phyloP scores from a whole-genome alignment of 2,113 vertebrate genomes.

The Sprattus sprattus region DNA sequence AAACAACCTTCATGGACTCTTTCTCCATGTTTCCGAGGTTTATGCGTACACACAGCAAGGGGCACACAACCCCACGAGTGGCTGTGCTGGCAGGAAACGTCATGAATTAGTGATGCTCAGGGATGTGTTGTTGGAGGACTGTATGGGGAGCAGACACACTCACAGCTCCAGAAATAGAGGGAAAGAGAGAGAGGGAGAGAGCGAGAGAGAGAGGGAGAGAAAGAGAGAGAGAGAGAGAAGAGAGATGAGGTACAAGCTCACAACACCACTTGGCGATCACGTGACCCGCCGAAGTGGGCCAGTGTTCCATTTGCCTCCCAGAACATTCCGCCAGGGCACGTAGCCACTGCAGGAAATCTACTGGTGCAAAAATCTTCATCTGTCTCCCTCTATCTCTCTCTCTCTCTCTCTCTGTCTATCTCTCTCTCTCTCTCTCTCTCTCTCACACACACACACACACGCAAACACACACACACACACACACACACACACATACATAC shows the following conservation, averaged over 20 bases:
- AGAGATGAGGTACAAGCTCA: neutral
- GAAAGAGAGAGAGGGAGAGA: neutral
- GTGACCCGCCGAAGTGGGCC: neutral
- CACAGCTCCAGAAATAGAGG: neutral
- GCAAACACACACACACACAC: conserved; percentile 15
- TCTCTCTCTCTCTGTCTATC: neutral
- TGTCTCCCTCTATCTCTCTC: neutral
- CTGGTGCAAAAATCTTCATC: neutral
- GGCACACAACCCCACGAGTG: neutral
- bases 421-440: neutral
- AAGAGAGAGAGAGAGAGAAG: neutral
- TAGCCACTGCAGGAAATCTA: neutral
- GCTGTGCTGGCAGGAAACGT: neutral
- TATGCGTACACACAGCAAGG: neutral
- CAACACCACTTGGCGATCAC: neutral
- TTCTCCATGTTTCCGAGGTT: neutral
- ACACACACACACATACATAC: neutral
- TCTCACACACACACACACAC: conserved; percentile 15
- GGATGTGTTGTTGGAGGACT: neutral
- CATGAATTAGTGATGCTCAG: neutral
- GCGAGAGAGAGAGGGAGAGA: neutral
- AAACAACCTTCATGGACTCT: neutral
- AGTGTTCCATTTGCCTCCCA: conserved; percentile 1
- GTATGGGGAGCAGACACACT: neutral
- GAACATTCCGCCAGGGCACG: neutral